phyloP scores from a whole-genome alignment of 2,888 invertebrate genomes.

The Clusia tigrina region DNA sequence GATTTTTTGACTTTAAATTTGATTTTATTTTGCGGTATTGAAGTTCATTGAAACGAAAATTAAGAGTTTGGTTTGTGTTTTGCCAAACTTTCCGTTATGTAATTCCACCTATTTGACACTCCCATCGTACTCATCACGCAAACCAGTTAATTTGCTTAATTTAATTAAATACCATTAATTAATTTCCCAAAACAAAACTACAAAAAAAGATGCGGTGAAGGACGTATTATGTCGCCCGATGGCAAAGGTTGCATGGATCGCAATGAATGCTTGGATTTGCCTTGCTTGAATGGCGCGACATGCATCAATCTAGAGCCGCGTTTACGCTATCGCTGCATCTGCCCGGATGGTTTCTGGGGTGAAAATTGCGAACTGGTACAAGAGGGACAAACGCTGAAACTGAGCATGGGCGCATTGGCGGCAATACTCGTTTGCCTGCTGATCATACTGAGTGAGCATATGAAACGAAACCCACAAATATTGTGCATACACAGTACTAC shows the following conservation, averaged over 20 bases:
- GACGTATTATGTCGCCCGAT: conserved; percentile 88
- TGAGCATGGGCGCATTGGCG: conserved; percentile 96
- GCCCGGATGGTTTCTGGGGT: conserved; percentile 92
- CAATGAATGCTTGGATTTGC: conserved; percentile 93
- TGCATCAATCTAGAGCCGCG: conserved; percentile 92
- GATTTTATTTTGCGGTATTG: too few species aligned
- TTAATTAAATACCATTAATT: too few species aligned
- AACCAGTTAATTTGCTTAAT: too few species aligned
- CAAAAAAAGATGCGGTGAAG: conserved; percentile 95
- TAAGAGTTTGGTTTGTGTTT: too few species aligned
- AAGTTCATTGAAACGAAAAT: too few species aligned
- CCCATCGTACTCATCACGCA: too few species aligned
- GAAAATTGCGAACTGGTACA: conserved; percentile 93
- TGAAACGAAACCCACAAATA: conserved; percentile 3
- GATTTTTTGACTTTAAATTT: too few species aligned
- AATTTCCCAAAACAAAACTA: too few species aligned
- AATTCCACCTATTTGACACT: too few species aligned
- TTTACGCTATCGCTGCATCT: conserved; percentile 85
- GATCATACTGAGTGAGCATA: conserved; percentile 92
- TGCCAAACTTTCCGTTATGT: too few species aligned
- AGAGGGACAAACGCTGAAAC: conserved; percentile 92
- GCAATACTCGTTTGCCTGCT: conserved; percentile 97
- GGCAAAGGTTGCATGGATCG: conserved; percentile 94
- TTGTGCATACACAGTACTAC: conserved; percentile 1
- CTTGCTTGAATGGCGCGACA: conserved; percentile 91